Conservation (phyloP, 2,113 vertebrate species). For the Calypte anna region DNA sequence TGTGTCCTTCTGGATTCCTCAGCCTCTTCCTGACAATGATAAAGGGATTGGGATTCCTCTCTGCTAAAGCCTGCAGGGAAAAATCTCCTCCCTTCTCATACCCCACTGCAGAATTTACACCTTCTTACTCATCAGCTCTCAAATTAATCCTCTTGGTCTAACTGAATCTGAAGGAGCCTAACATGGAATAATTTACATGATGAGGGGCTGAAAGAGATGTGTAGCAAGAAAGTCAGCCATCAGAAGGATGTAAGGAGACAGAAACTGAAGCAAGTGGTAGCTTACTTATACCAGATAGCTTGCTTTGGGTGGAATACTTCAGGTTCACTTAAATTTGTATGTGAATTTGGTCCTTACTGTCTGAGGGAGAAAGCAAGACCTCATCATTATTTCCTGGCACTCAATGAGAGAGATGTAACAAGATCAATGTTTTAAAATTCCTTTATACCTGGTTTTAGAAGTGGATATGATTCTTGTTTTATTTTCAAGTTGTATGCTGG, state of each 20-base stretch:
- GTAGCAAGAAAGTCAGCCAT: neutral
- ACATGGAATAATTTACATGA: neutral
- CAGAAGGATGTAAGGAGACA: neutral
- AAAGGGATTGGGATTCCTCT: conserved; percentile 18
- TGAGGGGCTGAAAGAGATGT: neutral
- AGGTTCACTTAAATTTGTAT: neutral
- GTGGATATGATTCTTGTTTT: neutral
- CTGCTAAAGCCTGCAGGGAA: neutral
- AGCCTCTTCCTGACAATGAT: neutral
- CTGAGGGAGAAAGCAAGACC: neutral
- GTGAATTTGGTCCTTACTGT: neutral
- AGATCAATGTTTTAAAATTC: neutral
- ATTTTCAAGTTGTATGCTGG: neutral
- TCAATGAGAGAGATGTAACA: neutral
- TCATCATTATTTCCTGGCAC: neutral
- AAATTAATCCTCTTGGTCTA: conserved; percentile 18
- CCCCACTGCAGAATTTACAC: neutral
- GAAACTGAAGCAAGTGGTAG: neutral
- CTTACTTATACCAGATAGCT: neutral
- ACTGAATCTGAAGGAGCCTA: neutral
- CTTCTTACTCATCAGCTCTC: neutral
- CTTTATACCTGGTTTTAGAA: neutral
- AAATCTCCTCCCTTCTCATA: neutral
- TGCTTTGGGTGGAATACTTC: neutral
- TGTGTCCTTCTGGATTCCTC: neutral